Conservation (phyloP, 2,113 vertebrate species). For the Passer domesticus region DNA sequence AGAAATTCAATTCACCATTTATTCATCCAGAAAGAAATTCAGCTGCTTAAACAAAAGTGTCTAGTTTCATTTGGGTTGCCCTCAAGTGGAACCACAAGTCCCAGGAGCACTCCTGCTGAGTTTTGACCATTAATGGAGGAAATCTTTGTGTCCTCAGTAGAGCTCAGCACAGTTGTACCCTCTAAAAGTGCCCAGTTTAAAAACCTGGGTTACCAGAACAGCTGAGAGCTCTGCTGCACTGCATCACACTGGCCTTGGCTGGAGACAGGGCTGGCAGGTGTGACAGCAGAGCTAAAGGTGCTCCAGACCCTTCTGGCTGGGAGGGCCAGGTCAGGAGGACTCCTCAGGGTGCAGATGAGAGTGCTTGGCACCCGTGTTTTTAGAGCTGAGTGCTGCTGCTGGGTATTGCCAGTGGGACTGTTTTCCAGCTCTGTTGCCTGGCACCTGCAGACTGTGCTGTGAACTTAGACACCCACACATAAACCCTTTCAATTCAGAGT, state of each 20-base stretch:
- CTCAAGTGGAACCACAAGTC: background rate
- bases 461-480: background rate
- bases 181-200: rapidly evolving
- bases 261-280: background rate
- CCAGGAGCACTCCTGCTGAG: background rate
- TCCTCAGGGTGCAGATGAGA: background rate
- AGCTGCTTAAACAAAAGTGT: background rate
- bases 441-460: background rate
- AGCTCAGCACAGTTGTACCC: background rate
- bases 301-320: background rate
- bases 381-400: background rate
- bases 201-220: background rate
- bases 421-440: background rate
- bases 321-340: background rate
- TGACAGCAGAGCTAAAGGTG: background rate
- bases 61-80: background rate
- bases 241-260: background rate
- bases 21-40: background rate
- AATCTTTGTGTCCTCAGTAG: background rate
- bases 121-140: background rate
- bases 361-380: rapidly evolving
- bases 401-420: background rate
- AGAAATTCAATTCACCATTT: background rate
- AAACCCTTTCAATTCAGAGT: background rate
- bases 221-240: background rate